Evolutionary conservation across 2,797 vertebrate species (phyloP).

Genomic region (Sphenopsis melanotis): DNA sequence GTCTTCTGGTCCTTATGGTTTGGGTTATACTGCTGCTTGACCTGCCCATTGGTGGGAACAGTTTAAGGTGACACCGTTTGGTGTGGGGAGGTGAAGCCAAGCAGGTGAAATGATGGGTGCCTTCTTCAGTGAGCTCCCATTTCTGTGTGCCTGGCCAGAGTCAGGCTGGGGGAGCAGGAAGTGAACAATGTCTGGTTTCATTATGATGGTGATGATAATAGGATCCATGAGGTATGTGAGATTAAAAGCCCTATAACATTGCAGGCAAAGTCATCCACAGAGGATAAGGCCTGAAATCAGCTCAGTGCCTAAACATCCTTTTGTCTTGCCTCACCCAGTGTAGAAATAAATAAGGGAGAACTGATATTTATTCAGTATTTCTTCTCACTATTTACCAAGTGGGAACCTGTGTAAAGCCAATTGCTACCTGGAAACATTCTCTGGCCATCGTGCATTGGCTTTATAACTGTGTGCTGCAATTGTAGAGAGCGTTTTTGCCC

Average conservation of each 20-base stretch:
- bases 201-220: conserved; percentile 56
- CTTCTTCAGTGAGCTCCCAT: conserved; percentile 9
- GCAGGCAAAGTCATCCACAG: neutral
- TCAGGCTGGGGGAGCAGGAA: conserved; percentile 52
- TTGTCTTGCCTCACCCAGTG: conserved; percentile 48
- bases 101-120: neutral
- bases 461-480: neutral
- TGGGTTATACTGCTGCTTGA: neutral
- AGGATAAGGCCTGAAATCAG: conserved; percentile 32
- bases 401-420: neutral
- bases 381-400: conserved; percentile 24
- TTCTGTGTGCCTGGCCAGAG: conserved; percentile 21
- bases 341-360: conserved; percentile 53
- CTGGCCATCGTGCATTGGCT: neutral
- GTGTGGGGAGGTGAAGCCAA: neutral
- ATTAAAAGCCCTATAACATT: neutral
- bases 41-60: neutral
- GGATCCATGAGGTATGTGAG: neutral
- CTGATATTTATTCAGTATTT: conserved; percentile 64
- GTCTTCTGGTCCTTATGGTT: neutral
- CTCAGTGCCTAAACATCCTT: conserved; percentile 50
- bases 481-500: neutral
- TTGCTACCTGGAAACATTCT: neutral
- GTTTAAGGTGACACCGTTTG: neutral
- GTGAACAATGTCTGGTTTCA: conserved; percentile 72